Evolutionary conservation across 2,888 invertebrate genomes (phyloP).

Genomic region (Plagodis pulveraria): DNA sequence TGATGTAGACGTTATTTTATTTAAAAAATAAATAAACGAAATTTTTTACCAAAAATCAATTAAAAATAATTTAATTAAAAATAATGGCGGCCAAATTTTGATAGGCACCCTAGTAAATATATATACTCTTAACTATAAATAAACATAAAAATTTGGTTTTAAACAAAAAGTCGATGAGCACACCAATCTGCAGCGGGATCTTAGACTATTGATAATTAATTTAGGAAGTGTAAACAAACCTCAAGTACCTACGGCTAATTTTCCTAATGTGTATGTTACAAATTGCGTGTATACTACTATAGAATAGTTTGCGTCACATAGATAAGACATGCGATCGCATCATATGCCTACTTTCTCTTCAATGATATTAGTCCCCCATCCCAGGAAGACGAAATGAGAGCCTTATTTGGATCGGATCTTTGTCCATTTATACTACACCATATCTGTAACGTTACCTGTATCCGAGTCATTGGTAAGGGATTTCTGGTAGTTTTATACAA

Average conservation of each 20-base stretch:
- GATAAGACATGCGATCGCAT: neutral
- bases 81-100: too few relatives aligned
- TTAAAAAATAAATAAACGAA: too few relatives aligned
- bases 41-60: too few relatives aligned
- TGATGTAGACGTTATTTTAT: too few relatives aligned
- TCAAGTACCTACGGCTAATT: conserved; percentile 10
- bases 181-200: too few relatives aligned
- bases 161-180: too few relatives aligned
- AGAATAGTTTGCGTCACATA: conserved; percentile 2
- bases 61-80: too few relatives aligned
- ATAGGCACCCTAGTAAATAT: too few relatives aligned
- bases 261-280: conserved; percentile 19
- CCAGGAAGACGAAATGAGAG: conserved; percentile 6
- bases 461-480: too few relatives aligned
- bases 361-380: conserved; percentile 7
- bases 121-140: too few relatives aligned
- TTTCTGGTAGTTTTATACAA: too few relatives aligned
- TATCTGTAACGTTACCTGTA: conserved; percentile 1
- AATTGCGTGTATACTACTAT: conserved; percentile 8
- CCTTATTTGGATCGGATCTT: conserved; percentile 13
- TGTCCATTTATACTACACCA: conserved; percentile 12
- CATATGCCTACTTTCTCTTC: neutral
- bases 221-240: conserved; percentile 23
- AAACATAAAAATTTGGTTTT: too few relatives aligned
- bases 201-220: conserved; percentile 38